Conservation (phyloP, 2,113 vertebrate species). For the Puma concolor region DNA sequence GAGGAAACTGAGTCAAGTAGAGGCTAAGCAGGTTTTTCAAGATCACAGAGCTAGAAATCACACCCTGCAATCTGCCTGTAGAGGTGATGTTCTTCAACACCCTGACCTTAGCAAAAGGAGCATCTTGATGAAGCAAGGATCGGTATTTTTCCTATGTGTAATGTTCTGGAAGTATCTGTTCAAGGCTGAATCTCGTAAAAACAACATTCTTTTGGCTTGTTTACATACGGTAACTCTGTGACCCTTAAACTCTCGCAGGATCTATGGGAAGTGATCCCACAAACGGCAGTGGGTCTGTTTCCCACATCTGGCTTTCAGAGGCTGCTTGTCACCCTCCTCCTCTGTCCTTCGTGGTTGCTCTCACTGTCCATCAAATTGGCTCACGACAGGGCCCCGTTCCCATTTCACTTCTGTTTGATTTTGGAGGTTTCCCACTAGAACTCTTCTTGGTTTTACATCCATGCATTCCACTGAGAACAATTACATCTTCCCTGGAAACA, state of each 20-base stretch:
- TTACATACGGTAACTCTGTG: not conserved
- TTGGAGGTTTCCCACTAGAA: not conserved
- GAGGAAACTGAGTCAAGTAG: not conserved
- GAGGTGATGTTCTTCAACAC: not conserved
- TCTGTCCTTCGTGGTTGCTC: not conserved
- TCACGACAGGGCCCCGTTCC: not conserved
- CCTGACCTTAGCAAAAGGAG: not conserved
- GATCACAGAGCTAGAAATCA: not conserved
- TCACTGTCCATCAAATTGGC: not conserved
- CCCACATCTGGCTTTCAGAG: not conserved
- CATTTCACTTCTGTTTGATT: not conserved
- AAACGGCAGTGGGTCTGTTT: not conserved
- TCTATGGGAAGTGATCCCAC: not conserved
- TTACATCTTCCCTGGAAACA: not conserved
- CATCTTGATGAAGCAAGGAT: not conserved
- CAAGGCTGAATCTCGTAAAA: not conserved
- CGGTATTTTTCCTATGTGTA: not conserved
- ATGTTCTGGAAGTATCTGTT: not conserved
- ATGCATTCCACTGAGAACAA: not conserved
- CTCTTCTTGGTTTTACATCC: not conserved
- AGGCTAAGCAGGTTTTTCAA: not conserved
- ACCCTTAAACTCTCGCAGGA: not conserved
- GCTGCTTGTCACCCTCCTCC: not conserved
- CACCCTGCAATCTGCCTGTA: not conserved
- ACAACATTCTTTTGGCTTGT: not conserved